A percentile compares a stretch with the other conserved stretches of the same genome.
These are phyloP conservation scores for Caenorhabditis auriculariae DNA, from an alignment of 2,888 invertebrate genomes.

Conservation along the genomic window DNA sequence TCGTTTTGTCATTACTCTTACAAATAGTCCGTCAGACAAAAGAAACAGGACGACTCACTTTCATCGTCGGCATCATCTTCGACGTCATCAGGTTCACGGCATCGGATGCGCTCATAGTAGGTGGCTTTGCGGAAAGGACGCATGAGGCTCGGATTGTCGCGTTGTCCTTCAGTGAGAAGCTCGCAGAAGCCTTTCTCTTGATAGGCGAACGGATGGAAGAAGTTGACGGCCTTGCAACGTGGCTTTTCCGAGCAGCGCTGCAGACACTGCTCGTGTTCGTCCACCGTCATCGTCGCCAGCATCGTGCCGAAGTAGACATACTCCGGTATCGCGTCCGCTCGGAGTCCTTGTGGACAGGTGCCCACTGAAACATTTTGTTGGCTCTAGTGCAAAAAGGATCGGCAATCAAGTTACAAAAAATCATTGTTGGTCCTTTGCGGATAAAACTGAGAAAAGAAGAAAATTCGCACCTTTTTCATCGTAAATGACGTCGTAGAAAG, in stretches of 20 bases:
- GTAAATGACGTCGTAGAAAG: constrained; percentile 62
- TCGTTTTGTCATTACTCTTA: not conserved
- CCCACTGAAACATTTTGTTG: constrained; percentile 19
- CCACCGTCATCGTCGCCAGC: constrained; percentile 54
- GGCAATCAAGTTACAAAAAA: not conserved
- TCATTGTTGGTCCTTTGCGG: not conserved
- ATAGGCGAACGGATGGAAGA: constrained; percentile 56
- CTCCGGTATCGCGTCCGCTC: constrained; percentile 61
- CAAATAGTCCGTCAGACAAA: not conserved
- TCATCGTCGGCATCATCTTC: constrained; percentile 35
- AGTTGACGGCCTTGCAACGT: constrained; percentile 61
- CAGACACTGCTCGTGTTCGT: constrained; percentile 54
- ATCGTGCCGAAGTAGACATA: constrained; percentile 62
- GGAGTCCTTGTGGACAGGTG: constrained; percentile 58
- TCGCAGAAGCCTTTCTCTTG: constrained; percentile 62
- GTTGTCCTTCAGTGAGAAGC: constrained; percentile 57
- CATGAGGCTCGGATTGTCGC: constrained; percentile 62
- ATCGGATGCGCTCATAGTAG: constrained; percentile 61
- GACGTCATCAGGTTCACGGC: constrained; percentile 40
- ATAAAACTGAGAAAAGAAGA: not conserved
- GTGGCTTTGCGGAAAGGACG: constrained; percentile 59
- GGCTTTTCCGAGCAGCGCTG: constrained; percentile 51
- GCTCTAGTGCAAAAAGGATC: too few relatives aligned
- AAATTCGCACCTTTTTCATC: constrained; percentile 56
- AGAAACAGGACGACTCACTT: constrained; percentile 7